Conservation (phyloP, 2,888 invertebrate genomes). For the Nomada flava region DNA sequence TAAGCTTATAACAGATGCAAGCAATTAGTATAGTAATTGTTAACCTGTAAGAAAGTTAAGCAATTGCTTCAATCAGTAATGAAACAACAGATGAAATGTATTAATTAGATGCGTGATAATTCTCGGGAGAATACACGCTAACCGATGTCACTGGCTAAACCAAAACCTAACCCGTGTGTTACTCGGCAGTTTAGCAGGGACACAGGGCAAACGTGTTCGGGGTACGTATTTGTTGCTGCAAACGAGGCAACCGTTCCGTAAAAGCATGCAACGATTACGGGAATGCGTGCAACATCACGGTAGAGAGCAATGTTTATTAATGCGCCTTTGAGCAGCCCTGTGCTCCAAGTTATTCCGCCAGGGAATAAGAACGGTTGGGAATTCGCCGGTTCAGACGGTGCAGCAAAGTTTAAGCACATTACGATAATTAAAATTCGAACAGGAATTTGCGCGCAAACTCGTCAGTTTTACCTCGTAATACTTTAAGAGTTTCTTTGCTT, state of each 20-base stretch:
- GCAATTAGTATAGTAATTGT: too few species aligned
- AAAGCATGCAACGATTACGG: conserved; percentile 5
- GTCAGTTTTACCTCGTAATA: neutral
- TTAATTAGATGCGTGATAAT: conserved; percentile 6
- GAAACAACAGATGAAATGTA: conserved; percentile 5
- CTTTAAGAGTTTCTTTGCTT: conserved; percentile 4
- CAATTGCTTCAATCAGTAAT: too few species aligned
- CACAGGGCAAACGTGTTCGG: neutral
- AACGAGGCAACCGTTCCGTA: conserved; percentile 3
- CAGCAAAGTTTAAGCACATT: conserved; percentile 1
- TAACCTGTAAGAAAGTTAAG: too few species aligned
- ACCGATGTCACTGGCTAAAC: conserved; percentile 23
- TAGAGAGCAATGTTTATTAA: conserved; percentile 11
- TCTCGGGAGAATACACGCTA: conserved; percentile 26
- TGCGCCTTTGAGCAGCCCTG: conserved; percentile 12
- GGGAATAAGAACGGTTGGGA: conserved; percentile 6
- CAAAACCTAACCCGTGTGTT: neutral
- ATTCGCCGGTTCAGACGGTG: conserved; percentile 4
- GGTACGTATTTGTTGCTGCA: conserved; percentile 20
- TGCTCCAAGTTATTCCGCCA: neutral
- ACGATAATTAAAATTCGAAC: conserved; percentile 5
- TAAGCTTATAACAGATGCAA: too few species aligned
- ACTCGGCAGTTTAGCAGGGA: neutral
- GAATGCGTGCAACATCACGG: neutral
- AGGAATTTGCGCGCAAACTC: neutral